phyloP scores from a whole-genome alignment of 2,113 vertebrate species.

The Pantherophis guttatus region DNA sequence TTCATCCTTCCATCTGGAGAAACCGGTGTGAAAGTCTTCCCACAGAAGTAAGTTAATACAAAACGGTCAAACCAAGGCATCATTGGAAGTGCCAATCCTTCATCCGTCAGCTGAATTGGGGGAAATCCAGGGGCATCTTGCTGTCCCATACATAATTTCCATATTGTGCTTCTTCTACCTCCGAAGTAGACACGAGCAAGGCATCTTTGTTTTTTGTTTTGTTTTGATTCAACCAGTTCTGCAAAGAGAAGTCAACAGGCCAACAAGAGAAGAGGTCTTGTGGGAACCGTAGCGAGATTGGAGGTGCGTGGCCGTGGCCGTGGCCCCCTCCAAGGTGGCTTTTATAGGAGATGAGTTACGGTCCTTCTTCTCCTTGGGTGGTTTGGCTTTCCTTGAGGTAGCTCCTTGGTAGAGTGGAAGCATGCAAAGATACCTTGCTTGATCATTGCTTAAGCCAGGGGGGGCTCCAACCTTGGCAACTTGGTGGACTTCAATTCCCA shows the following conservation, averaged over 20 bases:
- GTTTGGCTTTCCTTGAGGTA: constrained; percentile 69
- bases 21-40: neutral
- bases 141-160: too few species aligned
- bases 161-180: neutral
- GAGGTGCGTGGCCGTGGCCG: neutral
- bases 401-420: constrained; percentile 70
- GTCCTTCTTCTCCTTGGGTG: neutral
- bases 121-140: neutral
- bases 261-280: neutral
- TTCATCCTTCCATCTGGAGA: neutral
- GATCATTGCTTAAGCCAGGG: constrained; percentile 44
- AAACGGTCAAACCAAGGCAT: neutral
- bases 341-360: neutral
- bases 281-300: neutral
- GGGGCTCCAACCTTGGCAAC: neutral
- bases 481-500: neutral
- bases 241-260: too few species aligned
- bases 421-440: constrained; percentile 53
- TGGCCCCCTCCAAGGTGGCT: neutral
- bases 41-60: too few species aligned
- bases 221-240: neutral
- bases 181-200: neutral
- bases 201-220: neutral
- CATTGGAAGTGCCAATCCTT: neutral
- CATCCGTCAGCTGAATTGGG: neutral